phyloP scores from a whole-genome alignment of 2,797 vertebrate species.

The Pseudomugil gertrudae region DNA sequence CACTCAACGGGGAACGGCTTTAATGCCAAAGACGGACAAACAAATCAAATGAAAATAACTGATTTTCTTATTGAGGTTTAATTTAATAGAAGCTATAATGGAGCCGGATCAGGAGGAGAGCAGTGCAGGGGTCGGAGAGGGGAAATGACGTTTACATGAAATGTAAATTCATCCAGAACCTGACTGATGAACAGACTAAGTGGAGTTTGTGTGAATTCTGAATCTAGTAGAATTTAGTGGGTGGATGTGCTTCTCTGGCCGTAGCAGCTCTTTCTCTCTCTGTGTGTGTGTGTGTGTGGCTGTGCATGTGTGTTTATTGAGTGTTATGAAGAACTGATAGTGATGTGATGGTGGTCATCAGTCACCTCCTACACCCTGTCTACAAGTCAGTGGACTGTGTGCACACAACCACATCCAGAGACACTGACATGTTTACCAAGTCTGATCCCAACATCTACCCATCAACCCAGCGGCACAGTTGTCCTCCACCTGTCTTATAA shows the following conservation, averaged over 20 bases:
- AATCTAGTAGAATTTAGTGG: neutral
- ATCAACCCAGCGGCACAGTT: neutral
- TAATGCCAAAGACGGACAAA: constrained; percentile 46
- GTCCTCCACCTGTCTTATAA: neutral
- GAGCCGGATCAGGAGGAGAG: neutral
- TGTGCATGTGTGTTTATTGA: constrained; percentile 47
- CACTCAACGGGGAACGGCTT: constrained; percentile 60
- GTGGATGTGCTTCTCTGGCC: neutral
- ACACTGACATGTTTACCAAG: constrained; percentile 11
- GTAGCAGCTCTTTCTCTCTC: constrained; percentile 13
- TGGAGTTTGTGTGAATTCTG: neutral
- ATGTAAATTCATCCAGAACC: neutral
- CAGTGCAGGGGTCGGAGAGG: neutral
- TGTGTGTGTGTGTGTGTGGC: constrained; percentile 13
- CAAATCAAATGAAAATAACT: constrained; percentile 44
- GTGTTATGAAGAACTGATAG: constrained; percentile 69
- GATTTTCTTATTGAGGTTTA: constrained; percentile 27
- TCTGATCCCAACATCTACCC: constrained; percentile 6
- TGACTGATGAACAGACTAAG: neutral
- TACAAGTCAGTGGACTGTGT: constrained; percentile 38
- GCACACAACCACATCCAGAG: constrained; percentile 37
- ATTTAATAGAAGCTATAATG: neutral
- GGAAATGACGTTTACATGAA: constrained; percentile 5
- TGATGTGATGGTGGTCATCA: constrained; percentile 76
- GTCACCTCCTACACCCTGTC: constrained; percentile 79